Percentiles rank a stretch among this genome's conserved stretches.
Conservation (phyloP, 2,113 vertebrate species). For the Oxygymnocypris stewartii region DNA sequence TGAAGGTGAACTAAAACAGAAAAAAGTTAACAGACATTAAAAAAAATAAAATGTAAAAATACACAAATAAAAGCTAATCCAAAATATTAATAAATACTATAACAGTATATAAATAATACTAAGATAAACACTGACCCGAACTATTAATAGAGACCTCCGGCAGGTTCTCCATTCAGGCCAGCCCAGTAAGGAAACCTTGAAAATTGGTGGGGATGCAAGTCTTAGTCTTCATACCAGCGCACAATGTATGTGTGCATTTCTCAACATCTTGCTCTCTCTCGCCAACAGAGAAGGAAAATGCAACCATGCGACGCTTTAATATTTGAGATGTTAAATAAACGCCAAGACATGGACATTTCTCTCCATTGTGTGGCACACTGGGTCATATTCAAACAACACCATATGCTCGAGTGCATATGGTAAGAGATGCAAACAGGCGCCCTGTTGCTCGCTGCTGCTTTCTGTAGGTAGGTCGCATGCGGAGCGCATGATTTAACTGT, state of each 20-base stretch:
- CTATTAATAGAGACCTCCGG: too few species aligned
- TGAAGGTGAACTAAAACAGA: too few species aligned
- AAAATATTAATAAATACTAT: too few species aligned
- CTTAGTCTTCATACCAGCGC: not conserved
- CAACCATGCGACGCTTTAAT: conserved; percentile 4
- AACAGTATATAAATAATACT: not conserved
- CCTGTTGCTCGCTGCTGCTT: not conserved
- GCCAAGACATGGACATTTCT: conserved; percentile 12
- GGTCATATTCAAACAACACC: conserved; percentile 37
- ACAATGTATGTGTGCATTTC: not conserved
- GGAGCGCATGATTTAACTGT: conserved; percentile 25
- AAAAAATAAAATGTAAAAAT: too few species aligned
- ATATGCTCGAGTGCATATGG: conserved; percentile 29
- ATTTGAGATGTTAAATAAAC: conserved; percentile 3
- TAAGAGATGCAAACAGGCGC: not conserved
- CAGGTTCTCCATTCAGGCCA: not conserved
- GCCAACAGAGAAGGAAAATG: not conserved
- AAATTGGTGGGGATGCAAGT: not conserved
- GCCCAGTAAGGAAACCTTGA: not conserved
- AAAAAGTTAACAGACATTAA: too few species aligned
- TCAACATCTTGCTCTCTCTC: not conserved
- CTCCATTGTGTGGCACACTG: not conserved
- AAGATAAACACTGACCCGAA: not conserved
- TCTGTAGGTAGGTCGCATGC: conserved; percentile 35
- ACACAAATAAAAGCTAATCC: too few species aligned